These are phyloP conservation scores for Trichogramma evanescens DNA, from an alignment of 2,888 invertebrate species.

Conservation along the genomic window DNA sequence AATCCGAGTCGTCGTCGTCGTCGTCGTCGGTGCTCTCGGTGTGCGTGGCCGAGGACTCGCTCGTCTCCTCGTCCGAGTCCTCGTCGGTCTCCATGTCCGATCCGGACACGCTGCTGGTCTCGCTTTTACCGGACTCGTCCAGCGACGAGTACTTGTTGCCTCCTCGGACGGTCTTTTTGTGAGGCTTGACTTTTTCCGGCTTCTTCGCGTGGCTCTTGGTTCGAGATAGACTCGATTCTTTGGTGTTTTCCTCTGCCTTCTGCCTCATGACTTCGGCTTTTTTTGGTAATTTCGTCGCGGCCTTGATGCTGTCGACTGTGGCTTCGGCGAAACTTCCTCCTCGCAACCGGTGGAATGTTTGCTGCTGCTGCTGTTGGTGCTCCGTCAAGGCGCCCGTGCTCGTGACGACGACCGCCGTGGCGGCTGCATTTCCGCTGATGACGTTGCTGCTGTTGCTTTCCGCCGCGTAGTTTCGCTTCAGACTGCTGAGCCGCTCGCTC, in stretches of 20 bases:
- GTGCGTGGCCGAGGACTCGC: constrained; percentile 24
- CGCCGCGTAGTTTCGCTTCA: constrained; percentile 5
- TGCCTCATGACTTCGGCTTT: neutral
- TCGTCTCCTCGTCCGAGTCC: constrained; percentile 12
- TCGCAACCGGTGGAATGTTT: no score
- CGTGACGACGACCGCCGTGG: no score
- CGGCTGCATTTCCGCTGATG: no score
- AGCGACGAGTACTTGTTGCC: constrained; percentile 12
- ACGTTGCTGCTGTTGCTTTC: no score
- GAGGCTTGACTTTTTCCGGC: neutral
- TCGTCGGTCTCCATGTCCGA: constrained; percentile 20
- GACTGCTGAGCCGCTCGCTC: constrained; percentile 30
- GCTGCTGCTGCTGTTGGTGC: no score
- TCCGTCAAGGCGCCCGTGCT: no score
- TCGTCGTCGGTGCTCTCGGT: constrained; percentile 24
- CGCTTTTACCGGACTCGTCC: constrained; percentile 25
- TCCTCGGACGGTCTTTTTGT: constrained; percentile 7
- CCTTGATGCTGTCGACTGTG: neutral
- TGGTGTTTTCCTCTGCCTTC: neutral
- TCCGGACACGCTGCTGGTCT: constrained; percentile 19
- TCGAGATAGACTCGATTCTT: constrained; percentile 3
- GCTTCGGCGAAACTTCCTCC: no score
- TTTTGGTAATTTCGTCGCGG: constrained; percentile 5
- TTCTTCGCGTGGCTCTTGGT: constrained; percentile 3
- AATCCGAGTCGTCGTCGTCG: neutral